Percentiles rank a stretch among this genome's conserved stretches.
Evolutionary conservation across 1,140 invertebrate species (phyloP).

Genomic region (Mizuhopecten yessoensis): DNA sequence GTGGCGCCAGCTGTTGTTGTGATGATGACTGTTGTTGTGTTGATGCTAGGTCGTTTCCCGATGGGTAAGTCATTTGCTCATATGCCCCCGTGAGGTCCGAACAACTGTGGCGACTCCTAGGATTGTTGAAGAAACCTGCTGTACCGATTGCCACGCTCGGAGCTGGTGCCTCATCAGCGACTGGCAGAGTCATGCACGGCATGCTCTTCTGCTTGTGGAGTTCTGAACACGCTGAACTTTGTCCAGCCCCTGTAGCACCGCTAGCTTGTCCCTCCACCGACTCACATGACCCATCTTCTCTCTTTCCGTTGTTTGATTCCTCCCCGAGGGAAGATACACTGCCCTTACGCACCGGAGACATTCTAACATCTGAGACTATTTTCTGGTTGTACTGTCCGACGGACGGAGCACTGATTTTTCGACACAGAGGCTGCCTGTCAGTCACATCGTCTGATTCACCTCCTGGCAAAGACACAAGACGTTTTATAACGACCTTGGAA

Average conservation of each 20-base stretch:
- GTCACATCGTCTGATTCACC: background rate
- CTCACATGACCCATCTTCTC: background rate
- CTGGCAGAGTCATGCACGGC: conserved; percentile 56
- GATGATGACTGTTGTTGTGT: conserved; percentile 7
- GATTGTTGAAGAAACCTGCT: background rate
- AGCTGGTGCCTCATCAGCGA: background rate
- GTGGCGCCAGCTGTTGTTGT: conserved; percentile 41
- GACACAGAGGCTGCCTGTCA: background rate
- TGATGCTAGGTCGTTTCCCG: conserved; percentile 47
- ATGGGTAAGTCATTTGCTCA: conserved; percentile 65
- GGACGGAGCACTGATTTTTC: background rate
- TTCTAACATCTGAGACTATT: background rate
- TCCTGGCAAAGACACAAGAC: conserved; percentile 15
- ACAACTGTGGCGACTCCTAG: conserved; percentile 60
- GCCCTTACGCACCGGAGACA: conserved; percentile 44
- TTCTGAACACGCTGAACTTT: conserved; percentile 42
- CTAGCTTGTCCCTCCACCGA: background rate
- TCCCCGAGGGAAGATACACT: conserved; percentile 47
- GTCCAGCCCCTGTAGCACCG: background rate
- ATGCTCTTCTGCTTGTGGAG: conserved; percentile 60
- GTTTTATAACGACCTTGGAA: background rate
- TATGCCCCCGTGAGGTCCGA: conserved; percentile 62
- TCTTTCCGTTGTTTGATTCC: background rate
- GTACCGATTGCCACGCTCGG: background rate
- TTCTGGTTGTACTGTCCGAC: conserved; percentile 1